Base-by-base conservation (phyloP, 2,888 invertebrate species). In the Criorhina ranunculi region DNA sequence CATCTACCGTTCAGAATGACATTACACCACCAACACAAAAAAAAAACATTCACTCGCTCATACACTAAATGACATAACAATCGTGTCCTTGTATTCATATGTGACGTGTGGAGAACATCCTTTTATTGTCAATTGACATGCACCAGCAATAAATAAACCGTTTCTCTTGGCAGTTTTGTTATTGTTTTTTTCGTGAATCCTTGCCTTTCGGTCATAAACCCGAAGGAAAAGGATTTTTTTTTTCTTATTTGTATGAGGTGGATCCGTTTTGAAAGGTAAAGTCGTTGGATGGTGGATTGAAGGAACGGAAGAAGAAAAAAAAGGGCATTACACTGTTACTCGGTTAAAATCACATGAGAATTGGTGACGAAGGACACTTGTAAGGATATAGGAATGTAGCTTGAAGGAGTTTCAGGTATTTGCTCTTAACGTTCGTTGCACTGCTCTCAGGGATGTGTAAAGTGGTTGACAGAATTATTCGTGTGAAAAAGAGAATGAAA, bases 101-200 rank as follows among this genome's bases (percentile, higher is more conserved):
- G 59, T 37, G 59, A 49, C 37, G 24, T 59, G 59, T 59, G 49
- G 37, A 19, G 24, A 24, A 24, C 55, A 29, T 49, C 53, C 49
- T 49, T 59, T 59, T 46, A 59, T 29, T 59, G 59, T 49, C 59
- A 70, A 70, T 59, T 70, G 59, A 70, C 70, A 70, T 59, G 70
- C 70, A 70, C 46, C 19, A 24, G 59, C 59, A 59, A 70, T 70
- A 70, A 70, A 70, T 70, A 70, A 59, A 70, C 37, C 59, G 59
- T 66, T 60, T 60, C 60, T 29, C 29, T 55, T 70, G 57, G 24
- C 33, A 57, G 64, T 33, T 24, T 64, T 49, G 46, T 70, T 59
- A 51, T 70, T 70, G 35, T 57, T 35, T 70, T 31, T 29, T 33
- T 8, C 60, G 8, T 29, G 12, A 44, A 44, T 33, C 62, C 44